Base-by-base conservation (phyloP, 2,113 vertebrate species). In the Siphamia tubifer region DNA sequence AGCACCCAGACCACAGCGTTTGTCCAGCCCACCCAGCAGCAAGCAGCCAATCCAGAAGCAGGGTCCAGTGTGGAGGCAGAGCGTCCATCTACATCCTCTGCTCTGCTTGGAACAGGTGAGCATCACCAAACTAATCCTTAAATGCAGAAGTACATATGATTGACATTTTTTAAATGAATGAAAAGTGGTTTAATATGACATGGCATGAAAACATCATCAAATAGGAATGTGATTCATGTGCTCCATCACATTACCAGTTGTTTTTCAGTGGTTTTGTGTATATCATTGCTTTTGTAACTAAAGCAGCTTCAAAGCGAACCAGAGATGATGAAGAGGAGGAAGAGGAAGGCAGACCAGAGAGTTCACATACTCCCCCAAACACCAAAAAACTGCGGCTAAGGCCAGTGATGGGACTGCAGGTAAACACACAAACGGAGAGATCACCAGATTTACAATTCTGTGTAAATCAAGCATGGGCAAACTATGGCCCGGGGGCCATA, bases 21-120 rank as follows among this genome's bases (percentile, higher is more conserved):
- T 38, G 96, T 99, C 42, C 97, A 99, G 61, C 98, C 98, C 49
- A 99, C 98, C 5, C 98, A 99, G 72, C 97, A 99, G 66, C 97
- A 99, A 64, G 91, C 92, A 1, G 69, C 93, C 35, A 93, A 44
- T 82, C 98, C 95, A 77, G 97, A 98, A 11, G 89, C 93, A 0
- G 85, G 92, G 1, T 83, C 93, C 32, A 88, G 95, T 28, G 80
- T 94, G 48, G 98, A 99, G 44, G 90, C 93, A 2, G 98, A 99
- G 72, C 91, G 95, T 10, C 96, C 98, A 0, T 96, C 97, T 48
- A 98, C 96, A 8, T 98, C 97, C 15, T 94, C 96, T 0, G 90
- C 95, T 4, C 85, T 95, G 13, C 93, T 93, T 83, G 94, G 92
- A 52, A 1, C 81, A 61, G 81, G 87, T 90, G 44, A 83, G 72